Evolutionary conservation across 2,888 invertebrate genomes (phyloP).

Genomic region (Cyrtodaria siliqua): DNA sequence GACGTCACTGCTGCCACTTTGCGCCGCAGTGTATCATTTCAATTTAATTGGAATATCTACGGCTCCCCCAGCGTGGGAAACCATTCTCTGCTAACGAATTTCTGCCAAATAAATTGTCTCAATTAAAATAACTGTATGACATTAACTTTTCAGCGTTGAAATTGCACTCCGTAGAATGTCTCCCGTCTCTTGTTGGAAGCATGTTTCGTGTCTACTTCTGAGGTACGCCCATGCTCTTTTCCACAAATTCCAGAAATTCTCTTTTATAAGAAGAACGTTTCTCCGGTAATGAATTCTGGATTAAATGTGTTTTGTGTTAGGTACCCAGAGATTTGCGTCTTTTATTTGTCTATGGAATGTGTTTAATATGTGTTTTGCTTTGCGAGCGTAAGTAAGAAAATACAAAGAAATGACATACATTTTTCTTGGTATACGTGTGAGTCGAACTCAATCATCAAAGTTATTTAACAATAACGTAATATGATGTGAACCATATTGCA

Average conservation of each 20-base stretch:
- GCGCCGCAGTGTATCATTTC: too few species aligned
- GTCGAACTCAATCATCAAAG: too few species aligned
- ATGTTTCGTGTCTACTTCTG: too few species aligned
- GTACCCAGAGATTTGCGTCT: conserved; percentile 18
- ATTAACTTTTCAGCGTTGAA: conserved; percentile 31
- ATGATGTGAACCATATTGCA: conserved; percentile 6
- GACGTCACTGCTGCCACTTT: too few species aligned
- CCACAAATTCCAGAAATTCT: conserved; percentile 31
- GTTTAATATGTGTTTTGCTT: conserved; percentile 13
- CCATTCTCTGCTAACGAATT: not conserved
- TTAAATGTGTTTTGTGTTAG: conserved; percentile 47
- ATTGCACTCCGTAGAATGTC: conserved; percentile 21
- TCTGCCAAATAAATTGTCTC: conserved; percentile 40
- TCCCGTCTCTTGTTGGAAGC: conserved; percentile 7
- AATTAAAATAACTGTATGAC: conserved; percentile 32
- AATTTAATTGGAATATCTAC: too few species aligned
- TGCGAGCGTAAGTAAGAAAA: conserved; percentile 25
- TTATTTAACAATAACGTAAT: conserved; percentile 30
- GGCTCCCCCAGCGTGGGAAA: not conserved
- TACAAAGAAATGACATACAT: conserved; percentile 26
- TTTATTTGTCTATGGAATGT: too few species aligned
- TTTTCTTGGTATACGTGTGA: not conserved
- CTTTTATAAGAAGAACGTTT: conserved; percentile 20
- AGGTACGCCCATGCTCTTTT: too few species aligned
- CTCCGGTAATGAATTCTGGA: conserved; percentile 33